These are phyloP conservation scores for Wiebesia pumilae DNA, from an alignment of 1,140 invertebrate genomes.

Conservation along the genomic window DNA sequence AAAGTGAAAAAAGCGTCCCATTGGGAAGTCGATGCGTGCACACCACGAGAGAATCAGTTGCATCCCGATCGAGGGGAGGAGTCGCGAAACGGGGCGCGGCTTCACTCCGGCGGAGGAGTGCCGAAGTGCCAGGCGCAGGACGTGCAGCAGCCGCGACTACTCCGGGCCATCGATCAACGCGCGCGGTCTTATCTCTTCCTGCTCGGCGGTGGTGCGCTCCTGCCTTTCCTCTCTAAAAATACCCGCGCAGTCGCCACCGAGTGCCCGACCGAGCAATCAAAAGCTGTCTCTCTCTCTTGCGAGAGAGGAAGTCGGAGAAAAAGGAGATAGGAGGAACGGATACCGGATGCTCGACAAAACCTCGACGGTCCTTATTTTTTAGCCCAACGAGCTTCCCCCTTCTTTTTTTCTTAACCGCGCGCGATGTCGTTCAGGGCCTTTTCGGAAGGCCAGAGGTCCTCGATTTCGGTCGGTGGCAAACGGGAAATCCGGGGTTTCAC, in stretches of 20 bases:
- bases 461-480: neutral
- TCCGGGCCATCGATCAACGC: neutral
- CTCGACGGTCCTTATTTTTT: neutral
- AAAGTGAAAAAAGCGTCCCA: neutral
- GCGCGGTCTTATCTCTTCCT: neutral
- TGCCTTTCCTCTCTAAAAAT: neutral
- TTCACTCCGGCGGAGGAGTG: neutral
- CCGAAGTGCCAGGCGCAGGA: neutral
- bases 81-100: neutral
- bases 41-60: neutral
- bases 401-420: neutral
- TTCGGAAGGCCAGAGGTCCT: no score
- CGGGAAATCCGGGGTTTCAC: neutral
- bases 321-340: neutral
- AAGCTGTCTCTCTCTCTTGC: neutral
- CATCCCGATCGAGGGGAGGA: neutral
- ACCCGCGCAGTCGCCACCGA: neutral
- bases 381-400: neutral
- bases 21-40: no score
- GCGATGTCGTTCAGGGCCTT: neutral
- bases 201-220: neutral
- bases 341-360: constrained; percentile 1
- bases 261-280: neutral
- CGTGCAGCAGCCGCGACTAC: neutral
- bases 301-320: neutral